Evolutionary conservation across 2,113 vertebrate genomes (phyloP).

Genomic region (Crocuta crocuta): DNA sequence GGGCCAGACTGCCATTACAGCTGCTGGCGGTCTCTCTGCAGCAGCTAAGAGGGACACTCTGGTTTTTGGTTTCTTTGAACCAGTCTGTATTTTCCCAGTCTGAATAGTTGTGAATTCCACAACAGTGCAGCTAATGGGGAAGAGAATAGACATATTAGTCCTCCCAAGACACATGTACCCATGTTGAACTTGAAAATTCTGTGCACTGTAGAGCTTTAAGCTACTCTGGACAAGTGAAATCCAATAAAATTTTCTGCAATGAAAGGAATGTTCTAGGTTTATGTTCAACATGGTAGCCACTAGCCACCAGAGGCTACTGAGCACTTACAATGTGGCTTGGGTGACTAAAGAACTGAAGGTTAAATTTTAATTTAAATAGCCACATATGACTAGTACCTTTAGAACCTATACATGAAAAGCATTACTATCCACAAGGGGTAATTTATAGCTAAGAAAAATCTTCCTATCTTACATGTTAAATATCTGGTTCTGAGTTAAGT

Average conservation of each 20-base stretch:
- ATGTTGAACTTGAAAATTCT: not conserved
- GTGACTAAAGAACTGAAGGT: not conserved
- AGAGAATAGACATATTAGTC: not conserved
- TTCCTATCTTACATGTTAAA: constrained; percentile 34
- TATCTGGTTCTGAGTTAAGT: constrained; percentile 37
- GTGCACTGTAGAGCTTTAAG: not conserved
- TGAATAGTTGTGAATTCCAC: constrained; percentile 96
- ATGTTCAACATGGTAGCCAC: not conserved
- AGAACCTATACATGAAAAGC: not conserved
- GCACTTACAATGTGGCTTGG: not conserved
- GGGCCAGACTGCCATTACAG: constrained; percentile 93
- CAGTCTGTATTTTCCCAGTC: constrained; percentile 96
- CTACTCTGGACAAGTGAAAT: not conserved
- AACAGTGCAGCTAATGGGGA: constrained; percentile 92
- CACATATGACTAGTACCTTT: not conserved
- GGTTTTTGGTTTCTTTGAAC: constrained; percentile 96
- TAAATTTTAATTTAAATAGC: constrained; percentile 39
- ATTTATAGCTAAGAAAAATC: constrained; percentile 26
- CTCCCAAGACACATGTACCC: not conserved
- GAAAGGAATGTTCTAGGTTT: not conserved
- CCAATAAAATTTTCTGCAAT: not conserved
- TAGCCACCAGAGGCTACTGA: not conserved
- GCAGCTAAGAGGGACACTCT: constrained; percentile 97
- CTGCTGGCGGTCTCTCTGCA: constrained; percentile 93
- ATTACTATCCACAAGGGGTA: not conserved